phyloP scores from a whole-genome alignment of 2,888 invertebrate genomes.

The Dynastes maya region DNA sequence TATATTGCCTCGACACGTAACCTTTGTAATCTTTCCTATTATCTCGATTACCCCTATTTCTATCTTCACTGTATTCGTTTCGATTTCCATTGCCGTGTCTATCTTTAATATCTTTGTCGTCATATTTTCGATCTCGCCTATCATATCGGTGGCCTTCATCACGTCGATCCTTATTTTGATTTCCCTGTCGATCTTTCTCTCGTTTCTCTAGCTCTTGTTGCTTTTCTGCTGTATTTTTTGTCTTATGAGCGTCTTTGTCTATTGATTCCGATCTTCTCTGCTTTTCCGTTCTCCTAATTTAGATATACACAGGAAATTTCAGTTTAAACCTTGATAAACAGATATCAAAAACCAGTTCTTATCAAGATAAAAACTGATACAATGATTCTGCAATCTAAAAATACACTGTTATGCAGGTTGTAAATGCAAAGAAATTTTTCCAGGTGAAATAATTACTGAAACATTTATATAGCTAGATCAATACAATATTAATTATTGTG shows the following conservation, averaged over 20 bases:
- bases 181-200: slow-evolving; percentile 34
- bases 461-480: slow-evolving; percentile 33
- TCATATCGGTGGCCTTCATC: slow-evolving; percentile 47
- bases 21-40: slow-evolving; percentile 42
- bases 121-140: slow-evolving; percentile 34
- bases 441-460: slow-evolving; percentile 38
- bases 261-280: slow-evolving; percentile 40
- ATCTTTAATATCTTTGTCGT: slow-evolving; percentile 44
- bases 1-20: slow-evolving; percentile 29
- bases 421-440: slow-evolving; percentile 21
- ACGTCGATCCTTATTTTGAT: slow-evolving; percentile 43
- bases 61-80: slow-evolving; percentile 11
- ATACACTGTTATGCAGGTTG: slow-evolving; percentile 30
- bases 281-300: slow-evolving; percentile 55
- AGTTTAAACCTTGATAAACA: slow-evolving; percentile 49
- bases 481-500: slow-evolving; percentile 3
- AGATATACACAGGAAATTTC: slow-evolving; percentile 45
- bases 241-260: slow-evolving; percentile 29
- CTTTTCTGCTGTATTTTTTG: slow-evolving; percentile 44
- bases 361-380: slow-evolving; percentile 35
- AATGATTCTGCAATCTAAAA: slow-evolving; percentile 29
- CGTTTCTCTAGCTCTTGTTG: slow-evolving; percentile 53
- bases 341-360: slow-evolving; percentile 32
- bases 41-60: slow-evolving; percentile 32
- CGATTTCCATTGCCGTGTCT: slow-evolving; percentile 1